These are phyloP conservation scores for Scartelaos histophorus DNA, from an alignment of 2,113 vertebrate genomes.

Conservation along the genomic window DNA sequence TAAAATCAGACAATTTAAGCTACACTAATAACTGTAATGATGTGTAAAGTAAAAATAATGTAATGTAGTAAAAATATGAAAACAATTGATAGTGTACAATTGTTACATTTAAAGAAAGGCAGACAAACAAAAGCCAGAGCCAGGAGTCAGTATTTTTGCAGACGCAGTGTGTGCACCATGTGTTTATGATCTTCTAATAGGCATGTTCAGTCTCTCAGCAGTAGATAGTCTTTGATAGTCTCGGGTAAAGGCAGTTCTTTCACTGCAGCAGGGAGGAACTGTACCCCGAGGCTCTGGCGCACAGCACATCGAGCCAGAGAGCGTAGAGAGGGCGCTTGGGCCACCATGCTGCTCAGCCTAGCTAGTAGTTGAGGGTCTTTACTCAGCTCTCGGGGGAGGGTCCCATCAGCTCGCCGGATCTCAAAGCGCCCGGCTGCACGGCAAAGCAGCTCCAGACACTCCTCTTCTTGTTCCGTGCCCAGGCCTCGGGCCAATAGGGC, in stretches of 20 bases:
- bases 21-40: background rate
- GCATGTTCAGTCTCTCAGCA: conserved; percentile 80
- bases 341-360: conserved; percentile 82
- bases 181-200: conserved; percentile 25
- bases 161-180: conserved; percentile 29
- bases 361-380: conserved; percentile 89
- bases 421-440: conserved; percentile 85
- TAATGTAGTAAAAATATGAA: background rate
- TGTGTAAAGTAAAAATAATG: background rate
- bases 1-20: background rate
- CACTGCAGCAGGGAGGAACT: conserved; percentile 87
- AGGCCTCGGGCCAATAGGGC: conserved; percentile 87
- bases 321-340: conserved; percentile 83
- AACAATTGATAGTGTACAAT: background rate
- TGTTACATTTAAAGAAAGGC: background rate
- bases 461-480: conserved; percentile 89
- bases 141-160: conserved; percentile 1
- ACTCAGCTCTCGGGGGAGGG: conserved; percentile 85
- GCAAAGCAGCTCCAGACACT: conserved; percentile 89
- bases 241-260: conserved; percentile 89
- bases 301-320: conserved; percentile 85
- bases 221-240: conserved; percentile 88
- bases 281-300: conserved; percentile 85
- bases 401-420: conserved; percentile 83
- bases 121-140: conserved; percentile 4